Conservation (phyloP, 2,888 invertebrate genomes). For the Macropis europaea region DNA sequence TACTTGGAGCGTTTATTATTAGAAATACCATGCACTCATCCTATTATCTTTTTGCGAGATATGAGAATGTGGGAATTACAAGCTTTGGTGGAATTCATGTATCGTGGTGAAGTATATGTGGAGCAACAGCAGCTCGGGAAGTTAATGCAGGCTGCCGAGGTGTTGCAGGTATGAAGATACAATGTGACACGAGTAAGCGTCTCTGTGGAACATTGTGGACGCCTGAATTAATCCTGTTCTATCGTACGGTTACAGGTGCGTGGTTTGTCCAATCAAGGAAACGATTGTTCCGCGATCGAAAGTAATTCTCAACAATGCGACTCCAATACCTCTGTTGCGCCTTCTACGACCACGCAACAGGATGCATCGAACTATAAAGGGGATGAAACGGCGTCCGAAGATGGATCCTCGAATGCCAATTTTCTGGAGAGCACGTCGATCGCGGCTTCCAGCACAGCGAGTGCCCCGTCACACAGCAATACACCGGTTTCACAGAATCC, state of each 20-base stretch:
- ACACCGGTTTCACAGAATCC: conserved; percentile 57
- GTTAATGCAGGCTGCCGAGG: conserved; percentile 78
- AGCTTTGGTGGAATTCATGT: conserved; percentile 78
- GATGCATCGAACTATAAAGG: conserved; percentile 58
- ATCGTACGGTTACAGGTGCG: conserved; percentile 68
- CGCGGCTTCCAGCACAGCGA: conserved; percentile 57
- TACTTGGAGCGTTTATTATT: conserved; percentile 91
- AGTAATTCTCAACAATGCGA: conserved; percentile 61
- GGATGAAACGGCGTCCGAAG: conserved; percentile 65
- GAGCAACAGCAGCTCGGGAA: conserved; percentile 77
- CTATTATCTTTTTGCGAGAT: conserved; percentile 90
- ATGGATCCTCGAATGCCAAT: conserved; percentile 60
- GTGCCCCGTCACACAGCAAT: conserved; percentile 54
- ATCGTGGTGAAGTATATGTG: conserved; percentile 78
- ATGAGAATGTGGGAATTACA: conserved; percentile 82
- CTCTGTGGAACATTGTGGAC: no score
- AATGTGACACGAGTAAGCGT: no score
- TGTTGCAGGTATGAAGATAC: conserved; percentile 71
- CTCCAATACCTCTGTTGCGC: conserved; percentile 59
- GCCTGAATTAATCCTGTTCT: no score
- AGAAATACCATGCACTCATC: conserved; percentile 92
- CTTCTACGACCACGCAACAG: conserved; percentile 64
- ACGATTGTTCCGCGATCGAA: conserved; percentile 66
- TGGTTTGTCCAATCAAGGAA: conserved; percentile 76
- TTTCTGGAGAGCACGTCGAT: conserved; percentile 61